Evolutionary conservation across 2,888 invertebrate species (phyloP).

Genomic region (Vanessa cardui): DNA sequence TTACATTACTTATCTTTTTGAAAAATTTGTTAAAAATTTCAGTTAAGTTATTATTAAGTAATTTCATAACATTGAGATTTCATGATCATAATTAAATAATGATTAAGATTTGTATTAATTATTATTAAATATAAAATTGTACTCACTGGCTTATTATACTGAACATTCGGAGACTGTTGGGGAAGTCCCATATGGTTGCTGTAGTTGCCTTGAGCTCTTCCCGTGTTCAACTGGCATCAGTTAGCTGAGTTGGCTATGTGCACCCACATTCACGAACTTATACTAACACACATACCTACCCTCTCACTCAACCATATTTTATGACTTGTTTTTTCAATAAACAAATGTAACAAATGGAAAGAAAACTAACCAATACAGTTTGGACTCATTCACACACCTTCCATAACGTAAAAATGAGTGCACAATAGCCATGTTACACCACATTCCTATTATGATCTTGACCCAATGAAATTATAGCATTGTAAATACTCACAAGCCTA

Average conservation of each 20-base stretch:
- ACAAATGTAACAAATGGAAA: too few relatives aligned
- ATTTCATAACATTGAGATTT: too few relatives aligned
- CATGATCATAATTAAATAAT: too few relatives aligned
- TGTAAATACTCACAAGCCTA: background rate
- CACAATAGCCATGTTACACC: slow-evolving; percentile 63
- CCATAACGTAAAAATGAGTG: slow-evolving; percentile 32
- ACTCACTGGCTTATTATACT: slow-evolving; percentile 25
- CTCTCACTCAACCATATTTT: slow-evolving; percentile 22
- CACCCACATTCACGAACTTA: slow-evolving; percentile 53
- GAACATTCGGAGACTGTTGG: slow-evolving; percentile 21
- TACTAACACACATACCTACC: slow-evolving; percentile 37
- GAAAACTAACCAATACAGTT: background rate
- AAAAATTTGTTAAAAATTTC: too few relatives aligned
- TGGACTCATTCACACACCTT: slow-evolving; percentile 31
- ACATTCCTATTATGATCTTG: slow-evolving; percentile 64
- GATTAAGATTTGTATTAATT: too few relatives aligned
- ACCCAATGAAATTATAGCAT: slow-evolving; percentile 68
- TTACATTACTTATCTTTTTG: too few relatives aligned
- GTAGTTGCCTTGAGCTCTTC: slow-evolving; percentile 37
- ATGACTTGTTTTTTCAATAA: too few relatives aligned
- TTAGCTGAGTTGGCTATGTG: slow-evolving; percentile 62
- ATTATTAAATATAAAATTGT: slow-evolving; percentile 24
- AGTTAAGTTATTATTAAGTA: too few relatives aligned
- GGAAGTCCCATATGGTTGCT: slow-evolving; percentile 28
- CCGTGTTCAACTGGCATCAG: slow-evolving; percentile 56